These are phyloP conservation scores for Ranitomeya variabilis DNA, from an alignment of 2,113 vertebrate genomes.

Conservation along the genomic window DNA sequence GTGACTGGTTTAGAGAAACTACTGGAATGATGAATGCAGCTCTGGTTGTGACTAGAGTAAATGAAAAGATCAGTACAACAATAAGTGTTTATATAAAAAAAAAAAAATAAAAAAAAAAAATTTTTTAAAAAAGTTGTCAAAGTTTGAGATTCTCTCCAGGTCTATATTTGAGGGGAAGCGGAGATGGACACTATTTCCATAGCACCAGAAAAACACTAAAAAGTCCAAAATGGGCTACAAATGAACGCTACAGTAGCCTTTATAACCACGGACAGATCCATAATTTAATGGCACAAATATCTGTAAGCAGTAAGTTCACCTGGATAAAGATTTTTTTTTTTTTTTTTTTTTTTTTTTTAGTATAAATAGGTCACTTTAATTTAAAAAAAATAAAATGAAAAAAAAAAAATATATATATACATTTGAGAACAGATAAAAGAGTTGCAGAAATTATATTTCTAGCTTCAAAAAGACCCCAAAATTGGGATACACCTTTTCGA, in stretches of 20 bases:
- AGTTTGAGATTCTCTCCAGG: too few species aligned
- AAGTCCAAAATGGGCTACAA: too few species aligned
- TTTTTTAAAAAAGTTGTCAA: too few species aligned
- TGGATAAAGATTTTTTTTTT: neutral
- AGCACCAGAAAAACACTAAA: too few species aligned
- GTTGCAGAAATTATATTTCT: neutral
- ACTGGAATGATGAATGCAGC: neutral
- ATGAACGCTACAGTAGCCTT: too few species aligned
- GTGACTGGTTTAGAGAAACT: neutral
- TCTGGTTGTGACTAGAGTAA: neutral
- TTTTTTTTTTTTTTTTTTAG: too few species aligned
- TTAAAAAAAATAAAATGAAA: neutral
- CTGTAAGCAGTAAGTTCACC: neutral
- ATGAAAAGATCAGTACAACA: too few species aligned
- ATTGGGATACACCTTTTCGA: neutral
- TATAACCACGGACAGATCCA: too few species aligned
- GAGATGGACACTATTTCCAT: too few species aligned
- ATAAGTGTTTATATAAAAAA: too few species aligned
- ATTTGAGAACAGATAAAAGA: neutral
- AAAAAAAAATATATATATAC: neutral
- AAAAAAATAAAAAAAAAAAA: too few species aligned
- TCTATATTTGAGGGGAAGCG: too few species aligned
- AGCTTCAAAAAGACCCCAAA: neutral
- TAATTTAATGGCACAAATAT: neutral
- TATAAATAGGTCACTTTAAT: constrained; percentile 12